These are phyloP conservation scores for Lypha dubia DNA, from an alignment of 2,888 invertebrate genomes.

Conservation along the genomic window DNA sequence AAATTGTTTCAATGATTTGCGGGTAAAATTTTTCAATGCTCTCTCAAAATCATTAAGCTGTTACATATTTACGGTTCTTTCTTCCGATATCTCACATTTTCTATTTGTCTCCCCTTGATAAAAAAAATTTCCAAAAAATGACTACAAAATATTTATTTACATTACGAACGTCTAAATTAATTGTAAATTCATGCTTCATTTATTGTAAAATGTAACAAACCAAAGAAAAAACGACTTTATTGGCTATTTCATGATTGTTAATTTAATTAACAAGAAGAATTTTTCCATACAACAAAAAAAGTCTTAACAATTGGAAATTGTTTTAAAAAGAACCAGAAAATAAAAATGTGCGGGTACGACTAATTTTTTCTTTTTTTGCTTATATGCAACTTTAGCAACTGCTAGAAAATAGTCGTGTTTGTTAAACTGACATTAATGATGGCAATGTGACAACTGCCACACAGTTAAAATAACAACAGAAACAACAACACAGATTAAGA, in stretches of 20 bases:
- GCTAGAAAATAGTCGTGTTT: conserved; percentile 66
- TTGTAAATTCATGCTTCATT: neutral
- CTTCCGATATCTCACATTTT: no score
- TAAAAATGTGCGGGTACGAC: conserved; percentile 65
- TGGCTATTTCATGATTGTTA: conserved; percentile 45
- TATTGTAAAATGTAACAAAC: conserved; percentile 15
- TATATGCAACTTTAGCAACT: conserved; percentile 42
- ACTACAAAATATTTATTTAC: no score
- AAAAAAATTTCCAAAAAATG: no score
- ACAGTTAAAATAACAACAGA: conserved; percentile 51
- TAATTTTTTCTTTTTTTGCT: neutral
- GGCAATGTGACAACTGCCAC: conserved; percentile 70
- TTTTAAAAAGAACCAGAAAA: neutral
- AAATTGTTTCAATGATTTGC: no score
- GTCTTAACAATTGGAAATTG: neutral
- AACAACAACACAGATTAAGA: conserved; percentile 9
- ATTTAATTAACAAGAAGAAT: conserved; percentile 63
- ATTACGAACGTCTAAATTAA: neutral
- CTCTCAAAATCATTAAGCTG: no score
- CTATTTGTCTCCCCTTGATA: no score
- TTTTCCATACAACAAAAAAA: neutral
- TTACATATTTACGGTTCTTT: no score
- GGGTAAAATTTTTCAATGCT: no score
- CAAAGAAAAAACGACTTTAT: conserved; percentile 1
- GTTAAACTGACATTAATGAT: conserved; percentile 70